A percentile compares a stretch with the other conserved stretches of the same genome.
Evolutionary conservation across 1,140 invertebrate species (phyloP).

Genomic region (Antheraea pernyi): DNA sequence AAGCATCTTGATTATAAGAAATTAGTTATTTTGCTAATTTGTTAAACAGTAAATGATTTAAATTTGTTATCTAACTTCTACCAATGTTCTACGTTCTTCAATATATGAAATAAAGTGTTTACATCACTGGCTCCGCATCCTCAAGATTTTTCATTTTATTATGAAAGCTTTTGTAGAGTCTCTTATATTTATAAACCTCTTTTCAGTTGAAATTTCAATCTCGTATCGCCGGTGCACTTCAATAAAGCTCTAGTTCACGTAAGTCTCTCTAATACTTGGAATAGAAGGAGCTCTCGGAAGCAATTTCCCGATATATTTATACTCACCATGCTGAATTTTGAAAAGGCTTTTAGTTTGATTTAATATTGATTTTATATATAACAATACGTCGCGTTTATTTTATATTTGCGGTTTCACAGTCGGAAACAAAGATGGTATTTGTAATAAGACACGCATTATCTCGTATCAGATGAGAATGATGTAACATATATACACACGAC

Average conservation of each 20-base stretch:
- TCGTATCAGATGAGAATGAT: not conserved
- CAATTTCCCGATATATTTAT: not conserved
- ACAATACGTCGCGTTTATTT: not conserved
- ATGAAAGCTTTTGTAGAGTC: not conserved
- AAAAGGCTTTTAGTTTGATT: not conserved
- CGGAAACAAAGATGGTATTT: not conserved
- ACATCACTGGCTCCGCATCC: not conserved
- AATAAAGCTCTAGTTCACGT: not conserved
- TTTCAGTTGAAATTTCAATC: not conserved
- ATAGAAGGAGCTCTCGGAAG: not conserved
- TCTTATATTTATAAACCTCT: not conserved
- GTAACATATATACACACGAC: no score
- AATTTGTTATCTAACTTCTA: no score
- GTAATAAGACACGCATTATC: not conserved
- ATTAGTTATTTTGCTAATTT: no score
- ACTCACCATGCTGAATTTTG: not conserved
- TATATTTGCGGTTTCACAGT: not conserved
- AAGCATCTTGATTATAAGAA: no score
- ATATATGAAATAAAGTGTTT: not conserved
- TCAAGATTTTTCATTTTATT: not conserved
- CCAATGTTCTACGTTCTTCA: not conserved
- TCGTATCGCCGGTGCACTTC: not conserved
- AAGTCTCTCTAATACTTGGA: not conserved
- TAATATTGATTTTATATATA: not conserved
- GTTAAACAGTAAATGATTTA: no score